Evolutionary conservation across 1,140 invertebrate species (phyloP).

Genomic region (Diachasma alloeum): DNA sequence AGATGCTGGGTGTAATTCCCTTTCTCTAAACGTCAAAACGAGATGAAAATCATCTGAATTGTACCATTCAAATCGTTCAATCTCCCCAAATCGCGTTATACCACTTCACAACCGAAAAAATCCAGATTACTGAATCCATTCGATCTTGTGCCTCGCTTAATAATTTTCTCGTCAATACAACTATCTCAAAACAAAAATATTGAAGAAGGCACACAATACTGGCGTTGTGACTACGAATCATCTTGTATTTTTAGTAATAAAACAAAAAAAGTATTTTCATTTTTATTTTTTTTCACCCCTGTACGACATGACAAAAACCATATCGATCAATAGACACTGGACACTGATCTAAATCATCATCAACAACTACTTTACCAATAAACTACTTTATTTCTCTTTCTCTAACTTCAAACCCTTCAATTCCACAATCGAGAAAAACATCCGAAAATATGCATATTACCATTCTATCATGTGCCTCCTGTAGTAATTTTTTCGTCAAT

Average conservation of each 20-base stretch:
- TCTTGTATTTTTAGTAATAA: conserved; percentile 41
- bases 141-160: conserved; percentile 18
- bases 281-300: background rate
- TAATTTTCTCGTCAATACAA: background rate
- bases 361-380: no score
- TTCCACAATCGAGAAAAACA: background rate
- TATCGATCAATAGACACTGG: no score
- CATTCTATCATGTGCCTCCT: conserved; percentile 14
- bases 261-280: conserved; percentile 33
- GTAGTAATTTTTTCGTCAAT: background rate
- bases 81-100: background rate
- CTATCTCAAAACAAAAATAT: background rate
- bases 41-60: no score
- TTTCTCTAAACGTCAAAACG: no score
- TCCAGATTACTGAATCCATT: background rate
- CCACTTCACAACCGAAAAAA: conserved; percentile 3
- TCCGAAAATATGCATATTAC: background rate
- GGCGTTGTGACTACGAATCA: conserved; percentile 30
- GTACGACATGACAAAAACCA: no score
- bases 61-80: no score
- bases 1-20: no score
- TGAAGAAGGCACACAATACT: conserved; percentile 9
- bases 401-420: no score
- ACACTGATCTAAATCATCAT: no score
- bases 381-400: no score